These are phyloP conservation scores for Actinia tenebrosa DNA, from an alignment of 64 coral and sea anemone genomes.

Conservation along the genomic window DNA sequence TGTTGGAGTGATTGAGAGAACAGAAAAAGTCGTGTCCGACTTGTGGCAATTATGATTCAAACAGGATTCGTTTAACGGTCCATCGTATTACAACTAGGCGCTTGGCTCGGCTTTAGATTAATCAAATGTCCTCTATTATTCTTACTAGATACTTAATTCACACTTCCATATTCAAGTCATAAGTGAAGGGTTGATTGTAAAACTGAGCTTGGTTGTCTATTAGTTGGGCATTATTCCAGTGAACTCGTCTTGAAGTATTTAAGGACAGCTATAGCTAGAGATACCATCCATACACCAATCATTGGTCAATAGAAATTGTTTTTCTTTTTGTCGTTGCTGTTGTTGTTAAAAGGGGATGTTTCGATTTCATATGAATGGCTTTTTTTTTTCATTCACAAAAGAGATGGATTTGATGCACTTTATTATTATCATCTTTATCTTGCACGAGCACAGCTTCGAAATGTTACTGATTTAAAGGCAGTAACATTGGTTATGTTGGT, in stretches of 20 bases:
- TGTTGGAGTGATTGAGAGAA: background rate
- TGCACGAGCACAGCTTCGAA: too few relatives aligned
- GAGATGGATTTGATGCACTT: too few relatives aligned
- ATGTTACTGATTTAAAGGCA: too few relatives aligned
- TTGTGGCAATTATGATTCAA: background rate
- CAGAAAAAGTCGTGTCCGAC: background rate
- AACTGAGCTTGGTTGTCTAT: background rate
- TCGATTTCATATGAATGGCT: background rate
- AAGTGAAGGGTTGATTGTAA: background rate
- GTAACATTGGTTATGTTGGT: too few relatives aligned
- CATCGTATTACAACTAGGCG: background rate
- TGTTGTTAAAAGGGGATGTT: background rate
- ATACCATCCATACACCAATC: background rate
- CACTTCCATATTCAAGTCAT: background rate
- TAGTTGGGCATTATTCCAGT: background rate
- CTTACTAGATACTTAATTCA: background rate
- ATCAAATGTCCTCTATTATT: too few relatives aligned
- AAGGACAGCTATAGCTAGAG: too few relatives aligned
- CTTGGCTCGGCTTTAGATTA: background rate
- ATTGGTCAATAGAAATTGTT: too few relatives aligned
- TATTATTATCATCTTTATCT: too few relatives aligned
- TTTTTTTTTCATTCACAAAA: too few relatives aligned
- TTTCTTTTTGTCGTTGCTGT: too few relatives aligned
- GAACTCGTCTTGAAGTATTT: too few relatives aligned
- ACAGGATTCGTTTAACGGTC: background rate